Evolutionary conservation across 2,113 vertebrate genomes (phyloP), one percentile per base, ranked within the genome.

Genomic region (Cettia cetti): DNA sequence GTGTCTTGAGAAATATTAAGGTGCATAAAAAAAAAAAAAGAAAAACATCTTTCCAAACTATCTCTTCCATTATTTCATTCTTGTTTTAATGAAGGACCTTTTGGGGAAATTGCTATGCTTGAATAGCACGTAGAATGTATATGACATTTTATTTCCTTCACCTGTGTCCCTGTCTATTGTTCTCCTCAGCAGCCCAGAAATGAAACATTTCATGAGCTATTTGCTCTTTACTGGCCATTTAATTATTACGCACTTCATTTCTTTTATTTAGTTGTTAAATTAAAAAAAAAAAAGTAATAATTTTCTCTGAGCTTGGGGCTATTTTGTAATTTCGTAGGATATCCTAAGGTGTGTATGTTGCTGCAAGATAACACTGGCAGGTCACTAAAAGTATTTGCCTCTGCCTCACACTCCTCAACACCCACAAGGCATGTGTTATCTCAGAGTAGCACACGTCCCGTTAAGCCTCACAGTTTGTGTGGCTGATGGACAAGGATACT

Each of bases 231-330:
- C 69, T 76, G 40, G 63, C 56, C 66, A 57, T 89, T 94, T 97
- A 92, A 96, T 96, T 97, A 94, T 95, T 79, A 64, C 15, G 28
- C 45, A 86, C 61, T 75, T 92, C 28, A 50, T 95, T 96, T 95
- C 88, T 93, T 96, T 95, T 88, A 74, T 96, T 97, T 96, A 82
- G 82, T 49, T 88, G 54, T 91, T 96, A 95, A 91, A 97, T 83
- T 79, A 10, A 13, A 22, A 35, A 42, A 22, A 35, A 42, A 75
- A n/a, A 39, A 82, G 44, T 57, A 35, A 85, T 74, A 50, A 68
- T 89, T 92, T 89, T 91, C 72, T 80, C 14, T 42, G 82, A 92
- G 78, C 91, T 80, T 82, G 44, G 35, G 30, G 42, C 81, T 94
- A 45, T 86, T 97, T 94, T 88, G 19, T 91, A 89, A 87, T 94